Evolutionary conservation across 2,888 invertebrate genomes (phyloP).

Genomic region (Luperina testacea): DNA sequence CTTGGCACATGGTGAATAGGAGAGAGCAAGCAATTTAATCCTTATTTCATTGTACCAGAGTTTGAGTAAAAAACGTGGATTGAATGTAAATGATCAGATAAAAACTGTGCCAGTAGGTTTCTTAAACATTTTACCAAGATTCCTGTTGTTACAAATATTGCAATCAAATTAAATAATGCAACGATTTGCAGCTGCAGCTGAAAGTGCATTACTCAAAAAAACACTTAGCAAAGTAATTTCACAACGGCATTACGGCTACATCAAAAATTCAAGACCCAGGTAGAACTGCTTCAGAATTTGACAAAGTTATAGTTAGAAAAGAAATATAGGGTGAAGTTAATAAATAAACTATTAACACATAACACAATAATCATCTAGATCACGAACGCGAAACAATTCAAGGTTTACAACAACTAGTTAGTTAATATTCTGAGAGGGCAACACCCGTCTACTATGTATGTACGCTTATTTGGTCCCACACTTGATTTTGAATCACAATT

Average conservation of each 20-base stretch:
- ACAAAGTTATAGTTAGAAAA: neutral
- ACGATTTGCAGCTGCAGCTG: slow-evolving; percentile 7
- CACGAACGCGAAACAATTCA: slow-evolving; percentile 60
- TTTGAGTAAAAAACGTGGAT: slow-evolving; percentile 15
- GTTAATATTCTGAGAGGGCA: slow-evolving; percentile 62
- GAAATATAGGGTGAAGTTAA: neutral
- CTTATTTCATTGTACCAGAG: slow-evolving; percentile 22
- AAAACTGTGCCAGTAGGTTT: slow-evolving; percentile 23
- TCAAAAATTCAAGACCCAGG: neutral
- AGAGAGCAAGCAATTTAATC: neutral
- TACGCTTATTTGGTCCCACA: slow-evolving; percentile 64
- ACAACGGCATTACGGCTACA: neutral
- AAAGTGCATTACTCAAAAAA: slow-evolving; percentile 28
- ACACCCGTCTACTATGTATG: slow-evolving; percentile 57
- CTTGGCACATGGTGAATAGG: neutral
- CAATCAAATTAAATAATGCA: slow-evolving; percentile 35
- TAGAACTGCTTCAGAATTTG: neutral
- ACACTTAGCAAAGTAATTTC: slow-evolving; percentile 11
- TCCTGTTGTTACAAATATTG: slow-evolving; percentile 9
- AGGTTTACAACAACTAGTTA: slow-evolving; percentile 60
- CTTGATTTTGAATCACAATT: slow-evolving; percentile 66
- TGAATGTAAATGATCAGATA: slow-evolving; percentile 28
- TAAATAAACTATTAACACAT: slow-evolving; percentile 49
- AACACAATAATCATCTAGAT: slow-evolving; percentile 58
- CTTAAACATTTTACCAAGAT: neutral